Percentiles rank a stretch among this genome's conserved stretches.
Evolutionary conservation across 1,140 invertebrate genomes (phyloP).

Genomic region (Monochamus saltuarius): DNA sequence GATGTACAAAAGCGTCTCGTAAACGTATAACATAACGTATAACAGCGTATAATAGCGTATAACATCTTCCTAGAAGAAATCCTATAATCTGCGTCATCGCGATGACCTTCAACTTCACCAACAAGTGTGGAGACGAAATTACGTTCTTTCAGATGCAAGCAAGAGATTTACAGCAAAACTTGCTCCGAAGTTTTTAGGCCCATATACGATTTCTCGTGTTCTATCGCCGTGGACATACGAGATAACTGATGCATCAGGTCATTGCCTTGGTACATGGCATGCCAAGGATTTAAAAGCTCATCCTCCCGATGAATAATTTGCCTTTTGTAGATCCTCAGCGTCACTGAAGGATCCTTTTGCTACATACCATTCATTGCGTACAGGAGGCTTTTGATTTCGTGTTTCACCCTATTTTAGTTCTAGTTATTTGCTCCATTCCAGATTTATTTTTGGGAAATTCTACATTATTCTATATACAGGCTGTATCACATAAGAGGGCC

Average conservation of each 20-base stretch:
- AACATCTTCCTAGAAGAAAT: neutral
- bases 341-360: too few relatives aligned
- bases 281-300: constrained; percentile 17
- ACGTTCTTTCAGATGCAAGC: constrained; percentile 20
- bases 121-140: constrained; percentile 12
- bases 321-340: neutral
- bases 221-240: constrained; percentile 20
- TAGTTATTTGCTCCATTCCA: too few relatives aligned
- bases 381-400: too few relatives aligned
- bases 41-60: too few relatives aligned
- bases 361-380: too few relatives aligned
- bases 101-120: neutral
- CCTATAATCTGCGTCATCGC: constrained; percentile 4
- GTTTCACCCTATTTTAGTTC: too few relatives aligned
- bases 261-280: constrained; percentile 3
- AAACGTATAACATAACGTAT: too few relatives aligned
- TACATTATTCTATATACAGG: too few relatives aligned
- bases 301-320: constrained; percentile 7
- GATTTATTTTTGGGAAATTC: too few relatives aligned
- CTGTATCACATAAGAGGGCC: too few relatives aligned
- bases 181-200: constrained; percentile 18
- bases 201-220: constrained; percentile 10
- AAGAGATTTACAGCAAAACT: constrained; percentile 22
- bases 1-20: neutral
- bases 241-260: neutral